phyloP scores from a whole-genome alignment of 2,888 invertebrate species.

The Zygaena filipendulae region DNA sequence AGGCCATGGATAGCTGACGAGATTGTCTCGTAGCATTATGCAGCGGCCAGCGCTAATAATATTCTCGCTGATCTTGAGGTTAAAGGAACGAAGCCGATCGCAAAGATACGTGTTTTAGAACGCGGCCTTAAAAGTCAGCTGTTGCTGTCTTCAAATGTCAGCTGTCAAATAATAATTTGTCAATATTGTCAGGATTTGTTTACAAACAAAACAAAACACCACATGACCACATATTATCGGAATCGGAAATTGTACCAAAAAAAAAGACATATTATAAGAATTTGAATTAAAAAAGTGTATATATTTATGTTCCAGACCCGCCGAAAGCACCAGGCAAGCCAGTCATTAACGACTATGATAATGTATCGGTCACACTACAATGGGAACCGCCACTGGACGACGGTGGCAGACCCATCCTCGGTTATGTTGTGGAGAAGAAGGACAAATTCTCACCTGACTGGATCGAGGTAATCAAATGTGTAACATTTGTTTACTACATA shows the following conservation, averaged over 20 bases:
- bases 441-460: slow-evolving; percentile 89
- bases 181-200: slow-evolving; percentile 15
- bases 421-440: slow-evolving; percentile 91
- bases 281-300: too few species aligned
- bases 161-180: too few species aligned
- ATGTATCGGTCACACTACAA: slow-evolving; percentile 87
- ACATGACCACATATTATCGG: too few species aligned
- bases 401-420: slow-evolving; percentile 90
- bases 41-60: too few species aligned
- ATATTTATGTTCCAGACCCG: slow-evolving; percentile 76
- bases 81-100: too few species aligned
- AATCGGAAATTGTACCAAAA: too few species aligned
- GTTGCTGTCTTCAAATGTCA: slow-evolving; percentile 7
- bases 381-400: slow-evolving; percentile 93
- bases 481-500: neutral
- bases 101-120: too few species aligned
- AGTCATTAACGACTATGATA: slow-evolving; percentile 92
- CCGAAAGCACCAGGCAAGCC: slow-evolving; percentile 93
- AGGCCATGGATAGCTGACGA: too few species aligned
- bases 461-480: slow-evolving; percentile 75
- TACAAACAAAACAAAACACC: slow-evolving; percentile 23
- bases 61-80: too few species aligned
- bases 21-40: too few species aligned
- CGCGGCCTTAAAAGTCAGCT: neutral
- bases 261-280: too few species aligned